These are phyloP conservation scores for Microdon myrmicae DNA, from an alignment of 2,888 invertebrate genomes.

Conservation along the genomic window DNA sequence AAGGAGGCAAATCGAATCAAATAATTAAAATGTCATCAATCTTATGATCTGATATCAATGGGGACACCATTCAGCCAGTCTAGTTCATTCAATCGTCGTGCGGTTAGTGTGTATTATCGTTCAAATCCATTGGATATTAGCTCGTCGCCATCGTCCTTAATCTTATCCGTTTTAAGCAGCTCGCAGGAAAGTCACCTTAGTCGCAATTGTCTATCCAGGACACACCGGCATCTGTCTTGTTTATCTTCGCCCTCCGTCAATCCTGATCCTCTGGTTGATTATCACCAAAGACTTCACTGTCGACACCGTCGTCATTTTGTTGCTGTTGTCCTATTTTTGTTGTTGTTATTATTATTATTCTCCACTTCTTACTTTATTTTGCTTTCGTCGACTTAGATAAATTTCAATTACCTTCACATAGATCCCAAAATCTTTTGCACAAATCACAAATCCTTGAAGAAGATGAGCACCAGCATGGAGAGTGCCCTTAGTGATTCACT, in stretches of 20 bases:
- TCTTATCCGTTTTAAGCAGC: slow-evolving; percentile 8
- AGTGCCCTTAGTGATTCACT: slow-evolving; percentile 38
- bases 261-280: slow-evolving; percentile 10
- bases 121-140: slow-evolving; percentile 38
- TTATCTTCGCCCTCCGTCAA: slow-evolving; percentile 7
- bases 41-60: slow-evolving; percentile 18
- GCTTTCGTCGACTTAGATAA: slow-evolving; percentile 42
- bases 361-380: no score
- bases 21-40: slow-evolving; percentile 48
- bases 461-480: slow-evolving; percentile 2
- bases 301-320: slow-evolving; percentile 8
- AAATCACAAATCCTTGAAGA: slow-evolving; percentile 45
- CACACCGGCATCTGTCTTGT: slow-evolving; percentile 30
- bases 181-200: slow-evolving; percentile 20
- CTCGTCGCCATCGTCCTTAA: slow-evolving; percentile 12
- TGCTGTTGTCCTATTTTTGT: slow-evolving; percentile 17
- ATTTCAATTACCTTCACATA: slow-evolving; percentile 47
- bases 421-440: slow-evolving; percentile 48
- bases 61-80: slow-evolving; percentile 7
- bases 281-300: slow-evolving; percentile 9
- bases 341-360: no score
- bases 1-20: slow-evolving; percentile 33
- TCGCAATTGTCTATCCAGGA: slow-evolving; percentile 4
- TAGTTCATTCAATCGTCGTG: slow-evolving; percentile 19
- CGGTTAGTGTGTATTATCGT: slow-evolving; percentile 32